Base-by-base conservation (phyloP, 2,888 invertebrate species). In the Lobophora halterata region DNA sequence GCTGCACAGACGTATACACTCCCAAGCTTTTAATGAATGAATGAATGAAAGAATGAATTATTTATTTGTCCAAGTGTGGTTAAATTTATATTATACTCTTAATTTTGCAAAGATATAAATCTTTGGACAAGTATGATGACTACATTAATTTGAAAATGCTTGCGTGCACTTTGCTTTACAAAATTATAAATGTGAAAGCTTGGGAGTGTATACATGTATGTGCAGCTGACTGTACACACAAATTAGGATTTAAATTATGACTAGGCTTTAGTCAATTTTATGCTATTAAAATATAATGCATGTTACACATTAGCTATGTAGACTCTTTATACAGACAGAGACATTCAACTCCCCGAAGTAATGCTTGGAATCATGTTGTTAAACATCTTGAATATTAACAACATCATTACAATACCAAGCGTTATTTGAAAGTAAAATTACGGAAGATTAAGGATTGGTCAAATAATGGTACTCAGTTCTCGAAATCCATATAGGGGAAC, bases 371-470 rank as follows among this genome's bases (percentile, higher is more conserved):
- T 35, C 21, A 17, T 30, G n/a, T 28, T 19, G 9, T 19, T 27
- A 23, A 28, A 35, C 38, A 34, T 35, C 27, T 35, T 31, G 26
- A 31, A 31, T 43, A 33, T 43, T 38, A 34, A 29, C 20, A 19
- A 20, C n/a, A 7, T 26, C 28, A 35, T 13, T 30, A 41, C 30
- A 35, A 21, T 28, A 23, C n/a, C n/a, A 42, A 42, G 42, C 28
- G 32, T 42, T 32, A 35, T 24, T 20, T 28, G 24, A 35, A 33
- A 21, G 3, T 25, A 25, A 12, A 31, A 16, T 18, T 7, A 34
- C 11, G 13, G 29, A 41, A 33, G 30, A 37, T 45, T 31, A 41
- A 46, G 35, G 33, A 43, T 60, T 57, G 63, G 60, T 63, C 63
- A 53, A 58, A 30, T 19, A 28, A 30, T 42, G 23, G 21, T 38